Evolutionary conservation across 2,113 vertebrate genomes (phyloP).

Genomic region (Coreoperca whiteheadi): DNA sequence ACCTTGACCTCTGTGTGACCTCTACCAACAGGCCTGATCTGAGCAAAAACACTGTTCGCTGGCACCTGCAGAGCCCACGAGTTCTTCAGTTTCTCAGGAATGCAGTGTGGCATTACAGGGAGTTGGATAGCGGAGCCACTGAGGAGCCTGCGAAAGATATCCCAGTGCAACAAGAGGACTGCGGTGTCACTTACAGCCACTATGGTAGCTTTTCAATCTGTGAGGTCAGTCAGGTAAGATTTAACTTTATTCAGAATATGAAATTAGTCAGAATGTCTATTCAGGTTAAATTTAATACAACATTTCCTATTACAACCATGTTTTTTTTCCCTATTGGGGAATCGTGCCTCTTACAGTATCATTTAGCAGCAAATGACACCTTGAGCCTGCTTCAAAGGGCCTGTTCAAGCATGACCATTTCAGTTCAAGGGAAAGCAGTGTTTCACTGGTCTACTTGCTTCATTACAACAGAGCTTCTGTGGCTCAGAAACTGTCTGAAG

Average conservation of each 20-base stretch:
- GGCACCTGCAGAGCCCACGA: constrained; percentile 27
- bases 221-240: constrained; percentile 59
- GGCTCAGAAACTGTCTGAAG: not conserved
- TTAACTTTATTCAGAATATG: constrained; percentile 47
- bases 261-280: constrained; percentile 37
- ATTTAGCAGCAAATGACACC: constrained; percentile 49
- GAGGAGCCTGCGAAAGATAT: constrained; percentile 71
- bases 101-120: constrained; percentile 63
- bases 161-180: constrained; percentile 67
- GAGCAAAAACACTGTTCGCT: constrained; percentile 9
- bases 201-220: constrained; percentile 45
- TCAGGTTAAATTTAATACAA: constrained; percentile 24
- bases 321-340: not conserved
- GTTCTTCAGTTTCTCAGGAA: constrained; percentile 66
- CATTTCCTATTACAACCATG: constrained; percentile 13
- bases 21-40: constrained; percentile 1
- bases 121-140: constrained; percentile 31
- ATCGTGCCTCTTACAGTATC: constrained; percentile 5
- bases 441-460: constrained; percentile 36
- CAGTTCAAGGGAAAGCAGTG: constrained; percentile 56
- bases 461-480: constrained; percentile 35
- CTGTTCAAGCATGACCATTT: constrained; percentile 57
- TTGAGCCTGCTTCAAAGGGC: constrained; percentile 48
- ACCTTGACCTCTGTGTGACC: constrained; percentile 56
- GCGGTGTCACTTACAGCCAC: constrained; percentile 68